Base-by-base conservation (phyloP, 2,113 vertebrate genomes). In the Chloropsis cyanopogon region DNA sequence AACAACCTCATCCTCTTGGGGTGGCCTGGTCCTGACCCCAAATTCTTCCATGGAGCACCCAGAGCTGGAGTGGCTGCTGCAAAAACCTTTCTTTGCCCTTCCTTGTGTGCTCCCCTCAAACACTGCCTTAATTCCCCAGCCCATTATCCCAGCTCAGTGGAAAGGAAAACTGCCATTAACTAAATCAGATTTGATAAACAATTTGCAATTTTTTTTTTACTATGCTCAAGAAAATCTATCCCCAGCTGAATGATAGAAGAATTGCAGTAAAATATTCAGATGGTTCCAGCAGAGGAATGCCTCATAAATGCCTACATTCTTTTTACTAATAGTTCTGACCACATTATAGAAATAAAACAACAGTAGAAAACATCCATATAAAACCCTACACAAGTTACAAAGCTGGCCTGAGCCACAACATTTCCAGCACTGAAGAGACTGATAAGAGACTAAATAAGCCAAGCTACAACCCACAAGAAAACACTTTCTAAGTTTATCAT, bases 91-190 rank as follows among this genome's bases (percentile, higher is more conserved):
- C 56, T 35, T 37, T 65, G 37, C 60, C 31, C 65, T 64, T 49
- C 1, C 1, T 50, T 50, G 12, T n/a, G 13, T 65, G 37, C 69
- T 71, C 11, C 78, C n/a, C 35, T 56, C 81, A 92, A 59, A 78
- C 9, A 4, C 3, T n/a, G 28, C 37, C 59, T 75, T 39, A 22
- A 69, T 72, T 94, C 75, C 65, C 29, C 61, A 71, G 65, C 31
- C n/a, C 8, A 0, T 92, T 46, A 73, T 50, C 65, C 59, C 73
- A 69, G 15, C 83, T 70, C 9, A 9, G 49, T 22, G 49, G 56
- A 91, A 91, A 91, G 77, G 73, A 89, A 91, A 89, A 63, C 65
- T 66, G 28, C 42, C 42, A 22, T 93, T 77, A 66, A 59, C 16
- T 42, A 52, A 50, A 70, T 66, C 52, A 68, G 18, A 75, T 84